phyloP scores from a whole-genome alignment of 1,140 invertebrate species.

The Andrena cerasifolii region DNA sequence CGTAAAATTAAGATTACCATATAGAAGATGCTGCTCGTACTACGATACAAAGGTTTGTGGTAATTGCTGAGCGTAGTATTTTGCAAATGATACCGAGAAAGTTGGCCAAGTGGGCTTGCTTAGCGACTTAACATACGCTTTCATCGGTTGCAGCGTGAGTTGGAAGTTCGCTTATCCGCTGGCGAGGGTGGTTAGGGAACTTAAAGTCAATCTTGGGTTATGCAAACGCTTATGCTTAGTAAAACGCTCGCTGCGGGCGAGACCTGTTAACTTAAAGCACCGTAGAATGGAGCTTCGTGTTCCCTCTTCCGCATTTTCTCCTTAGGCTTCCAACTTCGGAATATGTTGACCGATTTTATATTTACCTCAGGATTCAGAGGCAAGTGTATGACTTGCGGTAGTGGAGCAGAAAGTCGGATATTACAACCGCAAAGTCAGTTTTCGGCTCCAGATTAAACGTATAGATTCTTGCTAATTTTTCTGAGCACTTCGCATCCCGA shows the following conservation, averaged over 20 bases:
- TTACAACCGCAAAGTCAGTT: too few relatives aligned
- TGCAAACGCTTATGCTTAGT: constrained; percentile 71
- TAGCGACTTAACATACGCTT: constrained; percentile 66
- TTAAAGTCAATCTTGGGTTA: constrained; percentile 72
- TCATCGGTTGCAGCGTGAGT: constrained; percentile 37
- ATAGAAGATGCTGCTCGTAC: too few relatives aligned
- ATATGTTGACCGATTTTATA: background rate
- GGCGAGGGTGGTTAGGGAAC: constrained; percentile 58
- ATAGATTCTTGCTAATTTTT: too few relatives aligned
- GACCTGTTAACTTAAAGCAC: constrained; percentile 45
- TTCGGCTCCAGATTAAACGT: too few relatives aligned
- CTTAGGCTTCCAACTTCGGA: background rate
- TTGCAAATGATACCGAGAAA: constrained; percentile 18
- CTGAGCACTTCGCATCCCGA: too few relatives aligned
- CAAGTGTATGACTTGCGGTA: background rate
- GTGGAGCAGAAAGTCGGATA: too few relatives aligned
- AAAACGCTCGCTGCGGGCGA: constrained; percentile 60
- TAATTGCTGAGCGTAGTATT: constrained; percentile 8
- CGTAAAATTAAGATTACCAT: background rate
- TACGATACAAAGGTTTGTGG: background rate
- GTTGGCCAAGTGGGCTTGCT: constrained; percentile 50
- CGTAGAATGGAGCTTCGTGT: constrained; percentile 23
- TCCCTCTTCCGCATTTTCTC: constrained; percentile 38
- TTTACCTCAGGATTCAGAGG: too few relatives aligned
- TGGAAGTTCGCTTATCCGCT: constrained; percentile 60